phyloP scores from a whole-genome alignment of 2,888 invertebrate genomes.

The Netelia virgata region DNA sequence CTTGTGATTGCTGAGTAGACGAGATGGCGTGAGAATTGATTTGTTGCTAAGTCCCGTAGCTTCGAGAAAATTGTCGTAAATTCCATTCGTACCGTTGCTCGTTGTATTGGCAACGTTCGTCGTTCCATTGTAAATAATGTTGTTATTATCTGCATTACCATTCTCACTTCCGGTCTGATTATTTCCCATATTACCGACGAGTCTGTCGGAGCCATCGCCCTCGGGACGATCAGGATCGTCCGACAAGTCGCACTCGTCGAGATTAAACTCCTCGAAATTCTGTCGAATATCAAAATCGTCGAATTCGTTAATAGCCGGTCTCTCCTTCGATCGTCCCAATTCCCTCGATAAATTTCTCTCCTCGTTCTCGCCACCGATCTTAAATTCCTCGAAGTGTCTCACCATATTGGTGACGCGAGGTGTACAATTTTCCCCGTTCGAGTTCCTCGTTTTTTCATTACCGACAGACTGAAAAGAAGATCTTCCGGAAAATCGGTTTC shows the following conservation, averaged over 20 bases:
- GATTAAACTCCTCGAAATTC: constrained; percentile 92
- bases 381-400: constrained; percentile 83
- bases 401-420: constrained; percentile 82
- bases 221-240: constrained; percentile 82
- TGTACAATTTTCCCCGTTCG: constrained; percentile 54
- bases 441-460: constrained; percentile 44
- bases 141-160: constrained; percentile 82
- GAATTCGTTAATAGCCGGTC: constrained; percentile 72
- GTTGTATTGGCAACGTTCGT: constrained; percentile 59
- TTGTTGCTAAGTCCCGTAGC: constrained; percentile 93
- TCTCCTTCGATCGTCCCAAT: constrained; percentile 49
- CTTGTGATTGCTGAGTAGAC: constrained; percentile 91
- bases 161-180: constrained; percentile 84
- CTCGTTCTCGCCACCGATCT: constrained; percentile 79
- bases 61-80: constrained; percentile 92
- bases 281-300: constrained; percentile 89
- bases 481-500: constrained; percentile 76
- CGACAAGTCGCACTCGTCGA: constrained; percentile 90
- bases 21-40: constrained; percentile 89
- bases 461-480: constrained; percentile 74
- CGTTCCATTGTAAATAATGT: constrained; percentile 73
- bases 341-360: constrained; percentile 65
- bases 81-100: constrained; percentile 84
- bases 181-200: constrained; percentile 68
- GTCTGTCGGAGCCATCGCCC: constrained; percentile 81